phyloP scores from a whole-genome alignment of 53 echinoderm and acorn worm species.

The Actinopyga echinites region DNA sequence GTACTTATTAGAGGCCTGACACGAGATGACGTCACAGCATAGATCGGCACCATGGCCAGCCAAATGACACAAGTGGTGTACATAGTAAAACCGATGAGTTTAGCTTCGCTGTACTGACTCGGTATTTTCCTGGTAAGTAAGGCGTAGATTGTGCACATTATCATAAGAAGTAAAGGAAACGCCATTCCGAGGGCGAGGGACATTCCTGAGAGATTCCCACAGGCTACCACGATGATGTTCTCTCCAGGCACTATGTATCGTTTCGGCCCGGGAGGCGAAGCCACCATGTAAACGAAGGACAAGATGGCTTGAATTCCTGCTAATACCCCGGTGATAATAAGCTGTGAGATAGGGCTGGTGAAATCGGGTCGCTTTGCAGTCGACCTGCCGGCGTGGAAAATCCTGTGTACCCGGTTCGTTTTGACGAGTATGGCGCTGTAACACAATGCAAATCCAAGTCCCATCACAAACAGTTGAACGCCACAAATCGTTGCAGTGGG shows the following conservation, averaged over 20 bases:
- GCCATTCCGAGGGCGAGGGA: constrained; percentile 75
- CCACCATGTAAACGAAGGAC: constrained; percentile 66
- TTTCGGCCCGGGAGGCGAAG: constrained; percentile 63
- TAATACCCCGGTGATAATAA: constrained; percentile 75
- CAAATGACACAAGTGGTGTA: constrained; percentile 93
- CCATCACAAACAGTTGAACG: constrained; percentile 78
- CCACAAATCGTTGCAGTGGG: constrained; percentile 66
- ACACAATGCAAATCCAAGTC: constrained; percentile 76
- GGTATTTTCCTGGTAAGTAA: constrained; percentile 89
- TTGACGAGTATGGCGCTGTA: constrained; percentile 88
- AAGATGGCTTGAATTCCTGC: constrained; percentile 74
- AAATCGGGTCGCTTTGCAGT: constrained; percentile 85
- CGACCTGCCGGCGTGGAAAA: constrained; percentile 80
- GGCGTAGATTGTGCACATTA: constrained; percentile 89
- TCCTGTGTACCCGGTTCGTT: constrained; percentile 89
- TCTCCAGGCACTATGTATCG: constrained; percentile 45
- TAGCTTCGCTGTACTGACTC: constrained; percentile 89
- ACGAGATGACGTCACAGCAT: constrained; percentile 69
- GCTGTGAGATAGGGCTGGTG: constrained; percentile 85
- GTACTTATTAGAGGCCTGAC: constrained; percentile 74
- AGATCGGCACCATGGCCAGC: constrained; percentile 88
- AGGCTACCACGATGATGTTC: constrained; percentile 64
- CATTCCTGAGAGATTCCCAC: constrained; percentile 63
- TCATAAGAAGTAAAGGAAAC: constrained; percentile 77
- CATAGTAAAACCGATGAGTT: constrained; percentile 87